These are phyloP conservation scores for Danaus plexippus DNA, from an alignment of 1,140 invertebrate genomes.

Conservation along the genomic window DNA sequence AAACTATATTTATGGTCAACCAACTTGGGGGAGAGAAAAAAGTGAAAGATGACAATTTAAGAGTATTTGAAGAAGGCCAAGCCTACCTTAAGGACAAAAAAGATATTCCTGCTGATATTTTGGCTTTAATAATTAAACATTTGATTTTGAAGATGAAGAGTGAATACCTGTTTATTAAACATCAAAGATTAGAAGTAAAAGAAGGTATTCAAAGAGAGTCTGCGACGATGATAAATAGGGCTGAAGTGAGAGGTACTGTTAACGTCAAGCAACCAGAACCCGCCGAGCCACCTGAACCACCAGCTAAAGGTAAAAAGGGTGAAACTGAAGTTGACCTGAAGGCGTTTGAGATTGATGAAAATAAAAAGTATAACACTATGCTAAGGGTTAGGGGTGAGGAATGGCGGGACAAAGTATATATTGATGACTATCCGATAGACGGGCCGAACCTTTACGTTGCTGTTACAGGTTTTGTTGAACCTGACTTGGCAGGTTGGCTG, in stretches of 20 bases:
- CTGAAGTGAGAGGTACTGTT: slow-evolving; percentile 46
- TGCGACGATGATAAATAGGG: slow-evolving; percentile 46
- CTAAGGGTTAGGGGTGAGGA: slow-evolving; percentile 70
- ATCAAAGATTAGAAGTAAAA: slow-evolving; percentile 50
- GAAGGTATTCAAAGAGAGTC: slow-evolving; percentile 56
- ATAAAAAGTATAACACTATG: slow-evolving; percentile 63
- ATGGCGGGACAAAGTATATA: slow-evolving; percentile 69
- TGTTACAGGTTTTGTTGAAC: slow-evolving; percentile 70
- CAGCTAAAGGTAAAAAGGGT: slow-evolving; percentile 37
- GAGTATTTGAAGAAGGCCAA: slow-evolving; percentile 60
- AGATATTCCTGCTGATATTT: slow-evolving; percentile 56
- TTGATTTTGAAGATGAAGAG: slow-evolving; percentile 62
- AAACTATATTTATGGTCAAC: slow-evolving; percentile 67
- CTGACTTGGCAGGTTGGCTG: slow-evolving; percentile 54
- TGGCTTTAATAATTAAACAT: slow-evolving; percentile 60
- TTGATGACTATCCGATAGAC: slow-evolving; percentile 69
- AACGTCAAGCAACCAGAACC: slow-evolving; percentile 23
- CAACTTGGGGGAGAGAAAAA: slow-evolving; percentile 61
- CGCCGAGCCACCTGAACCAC: slow-evolving; percentile 12
- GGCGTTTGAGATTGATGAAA: slow-evolving; percentile 34
- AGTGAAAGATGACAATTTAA: slow-evolving; percentile 51
- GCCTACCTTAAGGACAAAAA: slow-evolving; percentile 52
- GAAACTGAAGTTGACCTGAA: slow-evolving; percentile 12
- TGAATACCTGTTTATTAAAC: slow-evolving; percentile 55
- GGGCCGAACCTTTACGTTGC: slow-evolving; percentile 72